Evolutionary conservation across 2,888 invertebrate species (phyloP).

Genomic region (Scaptomyza caliginosa): DNA sequence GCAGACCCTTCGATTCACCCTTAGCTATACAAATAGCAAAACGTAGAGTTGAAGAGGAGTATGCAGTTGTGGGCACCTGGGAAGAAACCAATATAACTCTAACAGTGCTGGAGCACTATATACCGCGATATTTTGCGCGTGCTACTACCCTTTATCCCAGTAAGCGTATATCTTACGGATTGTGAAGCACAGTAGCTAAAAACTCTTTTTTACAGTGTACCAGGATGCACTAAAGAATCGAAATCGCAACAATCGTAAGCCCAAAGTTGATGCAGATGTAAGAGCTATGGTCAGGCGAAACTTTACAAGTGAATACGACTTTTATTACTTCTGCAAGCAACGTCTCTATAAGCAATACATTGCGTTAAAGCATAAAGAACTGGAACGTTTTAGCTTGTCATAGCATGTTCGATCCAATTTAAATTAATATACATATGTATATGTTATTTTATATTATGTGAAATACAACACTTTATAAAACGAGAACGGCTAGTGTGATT

Average conservation of each 20-base stretch:
- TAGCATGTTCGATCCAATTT: not conserved
- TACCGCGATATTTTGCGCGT: conserved; percentile 92
- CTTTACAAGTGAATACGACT: conserved; percentile 94
- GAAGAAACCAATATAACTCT: conserved; percentile 94
- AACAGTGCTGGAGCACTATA: conserved; percentile 91
- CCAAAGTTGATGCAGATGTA: conserved; percentile 91
- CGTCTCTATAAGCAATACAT: conserved; percentile 89
- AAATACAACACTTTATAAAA: too few relatives aligned
- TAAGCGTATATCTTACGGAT: conserved; percentile 83
- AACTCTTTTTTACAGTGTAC: conserved; percentile 61
- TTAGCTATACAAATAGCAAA: conserved; percentile 93
- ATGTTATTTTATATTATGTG: too few relatives aligned
- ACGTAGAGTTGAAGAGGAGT: conserved; percentile 92
- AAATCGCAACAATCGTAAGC: conserved; percentile 93
- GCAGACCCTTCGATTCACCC: conserved; percentile 92
- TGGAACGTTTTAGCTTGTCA: conserved; percentile 17
- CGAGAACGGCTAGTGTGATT: too few relatives aligned
- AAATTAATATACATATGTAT: too few relatives aligned
- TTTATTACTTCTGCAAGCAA: conserved; percentile 95
- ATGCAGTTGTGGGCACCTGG: conserved; percentile 93
- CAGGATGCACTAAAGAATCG: conserved; percentile 85
- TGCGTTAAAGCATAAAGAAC: conserved; percentile 61
- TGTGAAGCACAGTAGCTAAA: not conserved
- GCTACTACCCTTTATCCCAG: conserved; percentile 91
- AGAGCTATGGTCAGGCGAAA: conserved; percentile 93